Conservation (phyloP, 2,113 vertebrate genomes). For the Muscicapa adusta region DNA sequence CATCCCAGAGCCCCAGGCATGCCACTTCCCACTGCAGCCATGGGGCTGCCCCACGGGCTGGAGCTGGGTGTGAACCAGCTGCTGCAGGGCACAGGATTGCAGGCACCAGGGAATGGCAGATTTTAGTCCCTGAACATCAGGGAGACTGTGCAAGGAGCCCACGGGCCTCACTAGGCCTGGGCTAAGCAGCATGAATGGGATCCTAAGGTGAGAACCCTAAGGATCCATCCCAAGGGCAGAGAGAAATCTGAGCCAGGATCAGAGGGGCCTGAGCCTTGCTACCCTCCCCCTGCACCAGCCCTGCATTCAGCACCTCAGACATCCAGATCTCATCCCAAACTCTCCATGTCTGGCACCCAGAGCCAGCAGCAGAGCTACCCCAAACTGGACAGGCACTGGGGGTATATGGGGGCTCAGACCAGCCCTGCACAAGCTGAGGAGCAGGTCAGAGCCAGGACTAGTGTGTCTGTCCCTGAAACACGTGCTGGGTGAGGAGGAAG, state of each 20-base stretch:
- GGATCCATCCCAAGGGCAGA: not conserved
- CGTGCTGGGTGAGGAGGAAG: not conserved
- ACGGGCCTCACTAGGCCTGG: not conserved
- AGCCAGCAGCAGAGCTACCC: not conserved
- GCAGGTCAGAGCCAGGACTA: not conserved
- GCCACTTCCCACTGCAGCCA: not conserved
- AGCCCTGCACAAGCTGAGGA: not conserved
- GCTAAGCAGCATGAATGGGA: not conserved
- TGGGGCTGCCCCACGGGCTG: not conserved
- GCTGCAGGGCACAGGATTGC: not conserved
- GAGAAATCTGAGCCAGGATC: not conserved
- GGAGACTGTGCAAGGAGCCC: not conserved
- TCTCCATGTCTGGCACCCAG: not conserved
- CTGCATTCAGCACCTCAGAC: not conserved
- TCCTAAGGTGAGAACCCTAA: not conserved
- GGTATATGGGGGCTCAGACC: accelerated
- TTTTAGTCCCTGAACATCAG: not conserved
- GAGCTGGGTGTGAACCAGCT: not conserved
- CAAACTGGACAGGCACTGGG: not conserved
- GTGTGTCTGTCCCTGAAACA: not conserved
- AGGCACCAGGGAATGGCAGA: not conserved
- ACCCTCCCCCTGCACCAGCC: not conserved
- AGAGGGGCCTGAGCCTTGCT: not conserved
- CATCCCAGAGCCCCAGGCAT: not conserved
- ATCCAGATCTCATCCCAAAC: not conserved